phyloP scores from a whole-genome alignment of 2,113 vertebrate genomes.

The Benitochromis conjunctus region DNA sequence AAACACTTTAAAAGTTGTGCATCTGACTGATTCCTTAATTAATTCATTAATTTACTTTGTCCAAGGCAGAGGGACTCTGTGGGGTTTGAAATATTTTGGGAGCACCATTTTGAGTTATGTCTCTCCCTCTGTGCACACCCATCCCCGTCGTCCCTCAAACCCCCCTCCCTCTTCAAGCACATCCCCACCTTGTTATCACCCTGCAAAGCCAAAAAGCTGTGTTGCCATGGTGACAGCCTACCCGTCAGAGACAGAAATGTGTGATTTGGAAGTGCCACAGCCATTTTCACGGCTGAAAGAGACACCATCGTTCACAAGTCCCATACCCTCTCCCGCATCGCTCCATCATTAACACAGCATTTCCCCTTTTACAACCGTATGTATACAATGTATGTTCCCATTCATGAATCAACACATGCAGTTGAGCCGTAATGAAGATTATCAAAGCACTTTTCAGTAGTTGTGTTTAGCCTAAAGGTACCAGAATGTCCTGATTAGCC shows the following conservation, averaged over 20 bases:
- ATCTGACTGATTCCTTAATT: background rate
- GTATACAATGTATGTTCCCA: background rate
- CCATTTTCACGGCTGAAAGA: constrained; percentile 45
- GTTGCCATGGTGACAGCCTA: constrained; percentile 63
- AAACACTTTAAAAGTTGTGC: background rate
- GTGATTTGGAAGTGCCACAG: constrained; percentile 58
- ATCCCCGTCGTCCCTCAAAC: background rate
- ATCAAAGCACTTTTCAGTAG: background rate
- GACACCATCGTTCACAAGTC: constrained; percentile 28
- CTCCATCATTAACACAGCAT: background rate
- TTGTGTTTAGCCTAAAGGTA: background rate
- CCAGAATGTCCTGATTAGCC: background rate
- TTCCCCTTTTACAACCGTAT: constrained; percentile 2
- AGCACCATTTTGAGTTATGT: constrained; percentile 29
- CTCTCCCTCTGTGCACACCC: constrained; percentile 10
- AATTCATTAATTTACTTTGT: background rate
- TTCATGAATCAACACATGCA: constrained; percentile 25
- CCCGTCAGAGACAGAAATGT: constrained; percentile 45
- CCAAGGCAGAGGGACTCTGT: background rate
- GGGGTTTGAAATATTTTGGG: constrained; percentile 24
- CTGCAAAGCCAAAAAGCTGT: constrained; percentile 49
- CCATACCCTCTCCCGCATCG: background rate
- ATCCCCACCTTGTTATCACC: constrained; percentile 69
- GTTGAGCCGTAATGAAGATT: constrained; percentile 7
- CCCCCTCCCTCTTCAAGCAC: constrained; percentile 16